These are phyloP conservation scores for Melanargia galathea DNA, from an alignment of 2,888 invertebrate genomes.

Conservation along the genomic window DNA sequence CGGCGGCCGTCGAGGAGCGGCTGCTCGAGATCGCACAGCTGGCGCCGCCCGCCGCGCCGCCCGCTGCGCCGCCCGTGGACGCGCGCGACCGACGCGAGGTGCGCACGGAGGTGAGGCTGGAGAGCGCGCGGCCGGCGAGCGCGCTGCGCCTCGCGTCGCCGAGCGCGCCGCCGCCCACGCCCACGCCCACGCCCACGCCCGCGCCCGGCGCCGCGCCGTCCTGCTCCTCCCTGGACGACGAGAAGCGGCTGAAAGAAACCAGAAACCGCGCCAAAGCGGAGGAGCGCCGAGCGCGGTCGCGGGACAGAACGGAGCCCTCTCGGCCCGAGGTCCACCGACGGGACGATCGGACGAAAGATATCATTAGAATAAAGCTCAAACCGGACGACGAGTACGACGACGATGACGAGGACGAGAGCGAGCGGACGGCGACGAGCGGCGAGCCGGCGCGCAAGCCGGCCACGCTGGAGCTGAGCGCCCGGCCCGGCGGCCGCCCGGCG, in stretches of 20 bases:
- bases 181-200: conserved; percentile 32
- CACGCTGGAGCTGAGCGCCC: conserved; percentile 78
- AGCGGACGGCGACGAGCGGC: conserved; percentile 50
- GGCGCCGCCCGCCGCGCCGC: conserved; percentile 25
- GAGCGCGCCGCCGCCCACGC: conserved; percentile 33
- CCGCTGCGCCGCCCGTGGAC: conserved; percentile 45
- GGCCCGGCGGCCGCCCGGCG: conserved; percentile 64
- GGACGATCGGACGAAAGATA: conserved; percentile 62
- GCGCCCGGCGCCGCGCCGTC: conserved; percentile 36
- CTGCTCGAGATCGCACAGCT: conserved; percentile 69
- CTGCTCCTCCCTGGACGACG: conserved; percentile 48
- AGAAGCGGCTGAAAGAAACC: conserved; percentile 62
- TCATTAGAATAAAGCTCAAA: conserved; percentile 86
- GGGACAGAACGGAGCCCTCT: conserved; percentile 58
- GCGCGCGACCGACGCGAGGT: conserved; percentile 65
- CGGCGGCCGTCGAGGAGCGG: conserved; percentile 73
- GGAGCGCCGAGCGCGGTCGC: conserved; percentile 60
- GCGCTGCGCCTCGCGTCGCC: conserved; percentile 44
- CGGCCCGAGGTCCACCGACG: conserved; percentile 61
- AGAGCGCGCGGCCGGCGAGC: conserved; percentile 46
- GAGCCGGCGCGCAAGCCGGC: conserved; percentile 81
- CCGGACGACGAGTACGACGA: conserved; percentile 87
- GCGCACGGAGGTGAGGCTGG: conserved; percentile 67
- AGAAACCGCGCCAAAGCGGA: conserved; percentile 59
- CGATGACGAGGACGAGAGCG: conserved; percentile 57